These are phyloP conservation scores for Pherbina coryleti DNA, from an alignment of 2,888 invertebrate genomes.

Conservation along the genomic window DNA sequence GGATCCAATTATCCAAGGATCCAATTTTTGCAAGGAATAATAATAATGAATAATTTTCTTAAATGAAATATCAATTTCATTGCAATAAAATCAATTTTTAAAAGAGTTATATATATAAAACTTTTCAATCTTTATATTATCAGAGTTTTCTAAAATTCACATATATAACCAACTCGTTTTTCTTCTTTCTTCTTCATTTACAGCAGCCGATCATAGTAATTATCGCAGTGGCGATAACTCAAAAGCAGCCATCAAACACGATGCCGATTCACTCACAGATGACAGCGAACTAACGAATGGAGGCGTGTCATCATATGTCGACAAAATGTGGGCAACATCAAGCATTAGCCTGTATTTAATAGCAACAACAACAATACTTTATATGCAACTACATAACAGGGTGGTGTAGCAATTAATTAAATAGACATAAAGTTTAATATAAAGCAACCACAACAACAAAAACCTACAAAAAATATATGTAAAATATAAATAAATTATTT, in stretches of 20 bases:
- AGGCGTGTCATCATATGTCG: conserved; percentile 1
- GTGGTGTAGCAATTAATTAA: conserved; percentile 22
- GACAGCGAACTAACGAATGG: conserved; percentile 55
- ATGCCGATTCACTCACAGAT: conserved; percentile 66
- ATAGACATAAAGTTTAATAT: not conserved
- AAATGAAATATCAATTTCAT: no score
- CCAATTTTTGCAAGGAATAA: no score
- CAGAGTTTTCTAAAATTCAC: no score
- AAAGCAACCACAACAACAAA: not conserved
- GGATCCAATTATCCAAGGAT: no score
- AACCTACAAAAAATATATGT: conserved; percentile 14
- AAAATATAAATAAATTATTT: conserved; percentile 28
- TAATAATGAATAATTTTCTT: no score
- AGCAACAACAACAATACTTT: not conserved
- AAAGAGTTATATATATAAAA: no score
- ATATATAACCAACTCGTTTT: not conserved
- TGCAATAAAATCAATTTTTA: no score
- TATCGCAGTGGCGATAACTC: conserved; percentile 62
- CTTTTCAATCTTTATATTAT: no score
- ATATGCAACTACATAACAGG: not conserved
- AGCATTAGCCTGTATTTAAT: not conserved
- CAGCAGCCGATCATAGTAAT: conserved; percentile 65
- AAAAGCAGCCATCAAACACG: conserved; percentile 60
- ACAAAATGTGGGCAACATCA: not conserved
- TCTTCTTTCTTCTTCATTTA: conserved; percentile 34